Percentiles rank a stretch among this genome's conserved stretches.
Conservation (phyloP, 2,797 vertebrate species). For the Scleropages formosus region DNA sequence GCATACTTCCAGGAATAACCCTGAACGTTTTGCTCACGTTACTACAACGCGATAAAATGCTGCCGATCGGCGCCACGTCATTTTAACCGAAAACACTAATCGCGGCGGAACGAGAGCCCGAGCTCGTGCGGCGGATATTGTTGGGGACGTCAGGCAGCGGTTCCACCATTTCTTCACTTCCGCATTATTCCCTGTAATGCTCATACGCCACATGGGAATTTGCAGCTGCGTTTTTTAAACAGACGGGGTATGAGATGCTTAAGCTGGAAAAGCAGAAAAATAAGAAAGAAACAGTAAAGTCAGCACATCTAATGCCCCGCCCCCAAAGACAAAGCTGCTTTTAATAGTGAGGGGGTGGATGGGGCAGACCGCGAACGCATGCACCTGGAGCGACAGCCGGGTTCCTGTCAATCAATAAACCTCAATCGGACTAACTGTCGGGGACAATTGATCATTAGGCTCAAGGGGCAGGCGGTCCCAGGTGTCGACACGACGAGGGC, state of each 20-base stretch:
- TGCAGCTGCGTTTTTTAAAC: not conserved
- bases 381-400: not conserved
- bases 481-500: not conserved
- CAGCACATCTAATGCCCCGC: not conserved
- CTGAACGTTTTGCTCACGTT: not conserved
- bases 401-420: conserved; percentile 26
- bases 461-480: not conserved
- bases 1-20: not conserved
- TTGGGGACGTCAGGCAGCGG: too few relatives aligned
- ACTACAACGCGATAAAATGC: not conserved
- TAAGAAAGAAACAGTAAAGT: not conserved
- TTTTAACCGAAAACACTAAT: not conserved
- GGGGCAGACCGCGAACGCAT: not conserved
- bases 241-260: not conserved
- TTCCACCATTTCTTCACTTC: too few relatives aligned
- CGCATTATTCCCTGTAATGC: not conserved
- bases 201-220: not conserved
- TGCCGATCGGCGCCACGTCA: not conserved
- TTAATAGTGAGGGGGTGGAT: not conserved
- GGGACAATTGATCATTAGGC: not conserved
- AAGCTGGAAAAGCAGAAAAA: conserved; percentile 3
- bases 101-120: too few relatives aligned
- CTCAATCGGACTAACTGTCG: conserved; percentile 13
- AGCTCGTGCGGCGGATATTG: too few relatives aligned
- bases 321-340: not conserved